phyloP scores from a whole-genome alignment of 1,140 invertebrate species.

The Drosophila simulans region DNA sequence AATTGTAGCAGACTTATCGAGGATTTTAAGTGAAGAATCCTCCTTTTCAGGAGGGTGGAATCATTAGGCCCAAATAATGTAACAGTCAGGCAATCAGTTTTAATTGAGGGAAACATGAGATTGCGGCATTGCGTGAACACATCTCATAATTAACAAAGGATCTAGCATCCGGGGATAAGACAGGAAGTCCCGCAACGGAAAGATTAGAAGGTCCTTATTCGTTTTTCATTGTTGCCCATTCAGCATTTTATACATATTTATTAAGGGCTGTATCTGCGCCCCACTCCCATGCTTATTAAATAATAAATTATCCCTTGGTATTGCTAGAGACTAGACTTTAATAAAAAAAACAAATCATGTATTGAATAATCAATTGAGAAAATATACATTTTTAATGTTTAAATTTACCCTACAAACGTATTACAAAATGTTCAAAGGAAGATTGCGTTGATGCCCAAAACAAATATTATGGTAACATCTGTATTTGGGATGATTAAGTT shows the following conservation, averaged over 20 bases:
- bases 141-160: conserved; percentile 6
- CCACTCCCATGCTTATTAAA: too few species aligned
- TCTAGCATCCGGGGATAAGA: neutral
- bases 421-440: too few species aligned
- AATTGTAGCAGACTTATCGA: conserved; percentile 53
- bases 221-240: neutral
- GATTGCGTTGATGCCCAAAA: too few species aligned
- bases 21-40: conserved; percentile 19
- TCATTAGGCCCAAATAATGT: conserved; percentile 45
- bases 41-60: conserved; percentile 5
- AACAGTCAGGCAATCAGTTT: conserved; percentile 48
- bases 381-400: too few species aligned
- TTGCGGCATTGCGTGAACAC: neutral
- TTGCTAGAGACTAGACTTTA: too few species aligned
- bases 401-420: too few species aligned
- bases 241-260: neutral
- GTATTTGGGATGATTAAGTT: neutral
- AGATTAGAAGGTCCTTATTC: neutral
- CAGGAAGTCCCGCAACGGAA: neutral
- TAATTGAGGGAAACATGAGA: conserved; percentile 62
- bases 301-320: too few species aligned
- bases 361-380: too few species aligned
- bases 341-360: too few species aligned
- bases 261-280: neutral
- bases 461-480: neutral